Conservation (phyloP, 1,140 invertebrate species). For the Drosophila ohnishii region DNA sequence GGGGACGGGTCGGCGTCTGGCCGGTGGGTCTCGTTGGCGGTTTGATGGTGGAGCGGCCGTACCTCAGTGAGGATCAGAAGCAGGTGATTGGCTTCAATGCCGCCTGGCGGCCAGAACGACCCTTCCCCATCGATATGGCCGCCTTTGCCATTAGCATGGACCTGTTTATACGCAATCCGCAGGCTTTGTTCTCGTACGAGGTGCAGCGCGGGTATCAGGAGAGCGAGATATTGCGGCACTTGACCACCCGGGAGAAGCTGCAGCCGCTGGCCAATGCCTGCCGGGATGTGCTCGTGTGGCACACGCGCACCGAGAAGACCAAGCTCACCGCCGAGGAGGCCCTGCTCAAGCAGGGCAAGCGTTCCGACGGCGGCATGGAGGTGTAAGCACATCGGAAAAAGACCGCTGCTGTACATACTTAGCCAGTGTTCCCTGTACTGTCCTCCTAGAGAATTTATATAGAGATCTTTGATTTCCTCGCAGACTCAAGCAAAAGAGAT, state of each 20-base stretch:
- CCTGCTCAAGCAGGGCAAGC: slow-evolving; percentile 82
- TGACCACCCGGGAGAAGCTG: slow-evolving; percentile 90
- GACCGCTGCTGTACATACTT: slow-evolving; percentile 5
- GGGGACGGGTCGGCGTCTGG: slow-evolving; percentile 94
- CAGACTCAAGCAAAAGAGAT: neutral
- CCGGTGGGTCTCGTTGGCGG: slow-evolving; percentile 98
- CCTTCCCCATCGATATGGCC: slow-evolving; percentile 99
- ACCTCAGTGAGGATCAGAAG: slow-evolving; percentile 86
- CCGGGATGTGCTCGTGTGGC: slow-evolving; percentile 98
- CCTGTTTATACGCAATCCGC: slow-evolving; percentile 89
- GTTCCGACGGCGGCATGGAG: slow-evolving; percentile 88
- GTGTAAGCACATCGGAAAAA: slow-evolving; percentile 84
- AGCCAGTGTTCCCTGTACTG: slow-evolving; percentile 1
- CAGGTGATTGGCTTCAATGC: slow-evolving; percentile 93
- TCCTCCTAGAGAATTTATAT: slow-evolving; percentile 46
- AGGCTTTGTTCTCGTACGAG: slow-evolving; percentile 91
- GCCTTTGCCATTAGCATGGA: slow-evolving; percentile 97
- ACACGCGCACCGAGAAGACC: slow-evolving; percentile 95
- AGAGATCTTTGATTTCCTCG: slow-evolving; percentile 7
- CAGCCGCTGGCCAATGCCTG: slow-evolving; percentile 95
- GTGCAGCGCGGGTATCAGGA: slow-evolving; percentile 95
- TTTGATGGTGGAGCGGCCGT: slow-evolving; percentile 92
- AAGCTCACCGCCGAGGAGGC: slow-evolving; percentile 88
- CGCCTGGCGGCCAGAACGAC: slow-evolving; percentile 92
- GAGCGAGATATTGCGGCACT: slow-evolving; percentile 92